Percentiles rank a stretch among this genome's conserved stretches.
phyloP scores from a whole-genome alignment of 2,797 vertebrate genomes.

The Danio kyathit region DNA sequence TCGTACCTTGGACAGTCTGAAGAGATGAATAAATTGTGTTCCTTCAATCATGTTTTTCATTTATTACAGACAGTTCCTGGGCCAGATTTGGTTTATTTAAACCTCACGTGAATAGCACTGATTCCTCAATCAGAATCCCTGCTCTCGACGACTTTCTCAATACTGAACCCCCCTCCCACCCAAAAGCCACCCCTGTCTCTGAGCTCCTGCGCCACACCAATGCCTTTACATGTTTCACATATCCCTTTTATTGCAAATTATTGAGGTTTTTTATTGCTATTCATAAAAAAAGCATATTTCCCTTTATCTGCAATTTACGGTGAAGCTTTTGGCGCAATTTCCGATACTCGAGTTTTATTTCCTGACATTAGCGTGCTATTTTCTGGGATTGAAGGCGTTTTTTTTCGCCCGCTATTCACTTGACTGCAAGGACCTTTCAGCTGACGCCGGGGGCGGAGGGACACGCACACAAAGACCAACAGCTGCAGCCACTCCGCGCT shows the following conservation, averaged over 20 bases:
- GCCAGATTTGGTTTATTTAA: slow-evolving; percentile 44
- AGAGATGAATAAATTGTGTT: slow-evolving; percentile 23
- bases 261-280: slow-evolving; percentile 79
- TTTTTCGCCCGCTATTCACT: slow-evolving; percentile 57
- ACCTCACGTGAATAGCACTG: slow-evolving; percentile 55
- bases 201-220: slow-evolving; percentile 63
- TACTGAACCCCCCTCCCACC: slow-evolving; percentile 13
- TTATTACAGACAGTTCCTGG: slow-evolving; percentile 36
- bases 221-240: slow-evolving; percentile 70
- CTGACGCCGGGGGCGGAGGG: slow-evolving; percentile 65
- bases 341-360: slow-evolving; percentile 81
- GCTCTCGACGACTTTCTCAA: slow-evolving; percentile 31
- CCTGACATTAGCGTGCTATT: slow-evolving; percentile 84
- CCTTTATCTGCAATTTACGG: slow-evolving; percentile 74
- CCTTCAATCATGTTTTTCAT: slow-evolving; percentile 43
- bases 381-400: slow-evolving; percentile 69
- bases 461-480: slow-evolving; percentile 77
- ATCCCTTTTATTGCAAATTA: slow-evolving; percentile 81
- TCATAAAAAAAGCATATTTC: slow-evolving; percentile 73
- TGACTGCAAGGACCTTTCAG: slow-evolving; percentile 75
- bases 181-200: slow-evolving; percentile 69
- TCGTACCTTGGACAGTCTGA: slow-evolving; percentile 36
- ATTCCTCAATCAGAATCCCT: slow-evolving; percentile 52
- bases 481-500: slow-evolving; percentile 83
- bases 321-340: slow-evolving; percentile 80